These are phyloP conservation scores for Diplogasteroides magnus DNA, from an alignment of 1,140 invertebrate genomes.

Conservation along the genomic window DNA sequence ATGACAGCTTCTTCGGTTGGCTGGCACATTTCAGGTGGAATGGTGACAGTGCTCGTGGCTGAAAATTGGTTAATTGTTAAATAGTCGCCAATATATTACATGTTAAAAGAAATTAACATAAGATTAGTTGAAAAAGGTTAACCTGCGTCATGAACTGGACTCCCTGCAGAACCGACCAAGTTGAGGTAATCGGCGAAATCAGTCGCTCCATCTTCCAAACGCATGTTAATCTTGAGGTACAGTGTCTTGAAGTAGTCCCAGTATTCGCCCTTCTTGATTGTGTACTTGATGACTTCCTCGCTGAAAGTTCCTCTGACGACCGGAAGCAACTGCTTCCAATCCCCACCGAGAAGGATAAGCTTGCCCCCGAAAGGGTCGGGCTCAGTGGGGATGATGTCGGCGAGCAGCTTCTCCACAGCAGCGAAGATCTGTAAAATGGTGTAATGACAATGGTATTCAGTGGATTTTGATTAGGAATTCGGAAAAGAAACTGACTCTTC, in stretches of 20 bases:
- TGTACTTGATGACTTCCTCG: not conserved
- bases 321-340: constrained; percentile 25
- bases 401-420: not conserved
- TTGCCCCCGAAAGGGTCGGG: constrained; percentile 19
- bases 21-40: too few relatives aligned
- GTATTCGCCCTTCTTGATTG: constrained; percentile 11
- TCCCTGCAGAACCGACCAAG: not conserved
- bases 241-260: constrained; percentile 8
- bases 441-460: too few relatives aligned
- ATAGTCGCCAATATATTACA: too few relatives aligned
- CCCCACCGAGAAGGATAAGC: constrained; percentile 17
- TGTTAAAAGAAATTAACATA: too few relatives aligned
- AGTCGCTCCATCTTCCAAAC: not conserved
- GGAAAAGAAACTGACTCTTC: too few relatives aligned
- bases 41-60: too few relatives aligned
- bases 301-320: constrained; percentile 1
- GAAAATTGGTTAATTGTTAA: too few relatives aligned
- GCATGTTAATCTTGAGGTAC: constrained; percentile 16
- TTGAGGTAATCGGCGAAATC: constrained; percentile 8
- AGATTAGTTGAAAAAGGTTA: too few relatives aligned
- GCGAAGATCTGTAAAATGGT: not conserved
- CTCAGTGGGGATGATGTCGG: too few relatives aligned
- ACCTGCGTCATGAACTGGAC: too few relatives aligned
- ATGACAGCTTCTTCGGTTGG: too few relatives aligned
- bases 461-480: too few relatives aligned